Evolutionary conservation across 2,888 invertebrate genomes (phyloP), one percentile per base, ranked within the genome.

Genomic region (Luffia ferchaultella): DNA sequence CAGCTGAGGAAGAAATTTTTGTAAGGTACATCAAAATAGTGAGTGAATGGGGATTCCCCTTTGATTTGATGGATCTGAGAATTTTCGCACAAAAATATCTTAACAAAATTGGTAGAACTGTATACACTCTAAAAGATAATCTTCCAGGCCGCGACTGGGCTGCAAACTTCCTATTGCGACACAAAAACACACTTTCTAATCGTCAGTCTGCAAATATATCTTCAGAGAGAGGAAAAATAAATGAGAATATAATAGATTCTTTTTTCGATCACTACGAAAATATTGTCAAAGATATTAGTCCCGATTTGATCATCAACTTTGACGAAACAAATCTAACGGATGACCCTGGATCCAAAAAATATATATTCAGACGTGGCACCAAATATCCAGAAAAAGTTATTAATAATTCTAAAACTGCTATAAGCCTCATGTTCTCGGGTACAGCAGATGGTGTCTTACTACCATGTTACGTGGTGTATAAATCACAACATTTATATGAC

Each of bases 381-480:
- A 72, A 73, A 56, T 68, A 74, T 52, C 64, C 67, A 2, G 68
- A 73, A 48, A 51, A n/a, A n/a, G n/a, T n/a, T n/a, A n/a, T n/a
- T 50, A 67, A 73, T 51, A 53, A 56, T 19, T 57, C 63, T 1
- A 76, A 76, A 53, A 52, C 60, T 15, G 54, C 64, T 1, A 59
- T 60, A 15, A 66, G 65, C 9, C 19, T 71, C 1, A 78, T 76
- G 73, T 60, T 75, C 51, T 62, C 67, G 49, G 68, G 60, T 9
- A 61, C 63, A 43, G 73, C 73, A 9, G 58, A 54, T 50, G 75
- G 74, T 2, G 52, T 57, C 43, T 18, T 69, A 1, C 54, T 75
- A 19, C 71, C 73, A 2, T 59, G 60, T 18, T 77, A 75, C 56
- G 67, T 74, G 2, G 69, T 73, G 0, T 76, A 76, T 55, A 79